Evolutionary conservation across 30 jellyfish, hydroid and myxozoan species (phyloP).

Genomic region (Calvadosia cruxmelitensis): DNA sequence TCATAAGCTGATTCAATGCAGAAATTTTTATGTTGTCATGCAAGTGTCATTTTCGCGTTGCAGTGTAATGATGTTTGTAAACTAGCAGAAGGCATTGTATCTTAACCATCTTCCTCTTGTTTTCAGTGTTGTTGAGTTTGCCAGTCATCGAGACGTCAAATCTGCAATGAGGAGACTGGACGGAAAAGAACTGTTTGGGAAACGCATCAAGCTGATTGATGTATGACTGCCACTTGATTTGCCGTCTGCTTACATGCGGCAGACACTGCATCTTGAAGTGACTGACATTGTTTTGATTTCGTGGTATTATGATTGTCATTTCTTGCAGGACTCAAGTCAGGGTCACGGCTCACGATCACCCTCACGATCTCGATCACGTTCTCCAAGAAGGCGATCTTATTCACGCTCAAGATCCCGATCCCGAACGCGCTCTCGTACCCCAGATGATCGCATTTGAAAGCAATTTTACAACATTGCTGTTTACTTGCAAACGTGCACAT

Average conservation of each 20-base stretch:
- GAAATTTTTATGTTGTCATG: too few relatives aligned
- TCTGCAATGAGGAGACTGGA: slow-evolving; percentile 72
- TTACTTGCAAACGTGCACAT: too few relatives aligned
- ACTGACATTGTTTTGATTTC: background rate
- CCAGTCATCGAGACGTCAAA: slow-evolving; percentile 60
- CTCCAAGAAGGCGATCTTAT: slow-evolving; percentile 50
- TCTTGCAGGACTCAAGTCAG: background rate
- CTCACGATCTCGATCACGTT: slow-evolving; percentile 48
- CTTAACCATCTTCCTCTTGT: background rate
- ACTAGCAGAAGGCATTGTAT: too few relatives aligned
- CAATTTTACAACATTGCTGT: too few relatives aligned
- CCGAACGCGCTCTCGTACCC: slow-evolving; percentile 16
- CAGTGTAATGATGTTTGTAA: too few relatives aligned
- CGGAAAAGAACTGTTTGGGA: slow-evolving; percentile 74
- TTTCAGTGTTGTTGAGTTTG: slow-evolving; percentile 91
- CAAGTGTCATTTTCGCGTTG: too few relatives aligned
- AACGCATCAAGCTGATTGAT: slow-evolving; percentile 72
- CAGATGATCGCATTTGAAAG: background rate
- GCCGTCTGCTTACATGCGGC: background rate
- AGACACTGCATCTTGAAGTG: background rate
- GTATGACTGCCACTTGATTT: slow-evolving; percentile 30
- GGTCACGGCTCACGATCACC: slow-evolving; percentile 56
- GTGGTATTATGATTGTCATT: background rate
- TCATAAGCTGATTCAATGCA: too few relatives aligned
- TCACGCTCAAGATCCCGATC: slow-evolving; percentile 52